phyloP scores from a whole-genome alignment of 2,797 vertebrate genomes.

The Gila robusta region DNA sequence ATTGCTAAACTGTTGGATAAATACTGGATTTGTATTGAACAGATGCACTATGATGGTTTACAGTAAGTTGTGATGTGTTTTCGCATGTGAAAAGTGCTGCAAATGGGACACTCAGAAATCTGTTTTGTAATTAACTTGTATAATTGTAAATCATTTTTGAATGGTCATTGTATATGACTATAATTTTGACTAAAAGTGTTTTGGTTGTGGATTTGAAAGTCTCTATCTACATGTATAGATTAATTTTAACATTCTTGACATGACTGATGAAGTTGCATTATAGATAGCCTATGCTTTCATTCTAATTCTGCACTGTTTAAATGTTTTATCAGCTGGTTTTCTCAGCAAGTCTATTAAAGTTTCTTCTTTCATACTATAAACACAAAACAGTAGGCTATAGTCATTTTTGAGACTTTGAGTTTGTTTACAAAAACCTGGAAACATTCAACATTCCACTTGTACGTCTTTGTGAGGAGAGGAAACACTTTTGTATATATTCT shows the following conservation, averaged over 20 bases:
- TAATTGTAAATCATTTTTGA: slow-evolving; percentile 66
- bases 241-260: slow-evolving; percentile 46
- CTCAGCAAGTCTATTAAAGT: neutral
- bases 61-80: slow-evolving; percentile 62
- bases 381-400: neutral
- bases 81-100: slow-evolving; percentile 55
- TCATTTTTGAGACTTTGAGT: neutral
- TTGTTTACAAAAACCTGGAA: slow-evolving; percentile 7
- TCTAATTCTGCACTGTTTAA: slow-evolving; percentile 30
- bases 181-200: slow-evolving; percentile 59
- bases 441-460: slow-evolving; percentile 3
- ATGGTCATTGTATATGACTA: slow-evolving; percentile 66
- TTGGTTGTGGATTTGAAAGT: neutral
- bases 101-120: slow-evolving; percentile 50
- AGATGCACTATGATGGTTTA: slow-evolving; percentile 48
- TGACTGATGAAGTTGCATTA: slow-evolving; percentile 43
- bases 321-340: slow-evolving; percentile 8
- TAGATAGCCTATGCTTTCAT: slow-evolving; percentile 6
- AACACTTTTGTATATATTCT: neutral
- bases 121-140: slow-evolving; percentile 65
- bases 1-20: slow-evolving; percentile 34
- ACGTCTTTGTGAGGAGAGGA: neutral
- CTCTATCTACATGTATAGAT: slow-evolving; percentile 72
- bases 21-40: slow-evolving; percentile 50
- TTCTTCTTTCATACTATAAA: neutral